Conservation (phyloP, 1,140 invertebrate genomes). For the Penaeus chinensis region DNA sequence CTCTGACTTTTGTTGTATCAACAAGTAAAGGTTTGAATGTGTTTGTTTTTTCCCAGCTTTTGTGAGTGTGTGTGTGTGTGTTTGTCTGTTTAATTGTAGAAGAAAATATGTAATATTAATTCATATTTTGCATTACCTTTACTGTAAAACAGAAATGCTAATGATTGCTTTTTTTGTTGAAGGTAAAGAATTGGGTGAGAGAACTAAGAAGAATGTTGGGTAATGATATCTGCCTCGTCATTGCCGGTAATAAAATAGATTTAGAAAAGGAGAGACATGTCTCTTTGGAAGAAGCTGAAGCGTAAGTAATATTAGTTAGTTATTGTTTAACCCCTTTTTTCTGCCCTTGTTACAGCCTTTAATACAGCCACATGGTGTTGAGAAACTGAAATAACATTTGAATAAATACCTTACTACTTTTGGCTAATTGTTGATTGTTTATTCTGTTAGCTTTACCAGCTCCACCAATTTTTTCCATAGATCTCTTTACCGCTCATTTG, state of each 20-base stretch:
- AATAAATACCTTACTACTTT: too few relatives aligned
- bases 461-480: too few relatives aligned
- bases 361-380: background rate
- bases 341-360: background rate
- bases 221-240: slow-evolving; percentile 88
- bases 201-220: slow-evolving; percentile 97
- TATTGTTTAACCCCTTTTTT: too few relatives aligned
- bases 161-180: slow-evolving; percentile 55
- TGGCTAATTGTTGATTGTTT: too few relatives aligned
- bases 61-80: too few relatives aligned
- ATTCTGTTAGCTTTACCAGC: too few relatives aligned
- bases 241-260: slow-evolving; percentile 98
- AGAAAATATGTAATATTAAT: background rate
- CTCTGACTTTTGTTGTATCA: too few relatives aligned
- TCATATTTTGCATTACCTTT: background rate
- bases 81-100: too few relatives aligned
- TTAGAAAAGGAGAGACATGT: slow-evolving; percentile 92
- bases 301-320: slow-evolving; percentile 73
- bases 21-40: too few relatives aligned
- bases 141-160: slow-evolving; percentile 18
- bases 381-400: too few relatives aligned
- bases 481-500: too few relatives aligned
- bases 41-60: too few relatives aligned
- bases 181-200: slow-evolving; percentile 99
- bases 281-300: slow-evolving; percentile 84